Base-by-base conservation (phyloP, 1,140 invertebrate species). In the Phocides pigmalion region DNA sequence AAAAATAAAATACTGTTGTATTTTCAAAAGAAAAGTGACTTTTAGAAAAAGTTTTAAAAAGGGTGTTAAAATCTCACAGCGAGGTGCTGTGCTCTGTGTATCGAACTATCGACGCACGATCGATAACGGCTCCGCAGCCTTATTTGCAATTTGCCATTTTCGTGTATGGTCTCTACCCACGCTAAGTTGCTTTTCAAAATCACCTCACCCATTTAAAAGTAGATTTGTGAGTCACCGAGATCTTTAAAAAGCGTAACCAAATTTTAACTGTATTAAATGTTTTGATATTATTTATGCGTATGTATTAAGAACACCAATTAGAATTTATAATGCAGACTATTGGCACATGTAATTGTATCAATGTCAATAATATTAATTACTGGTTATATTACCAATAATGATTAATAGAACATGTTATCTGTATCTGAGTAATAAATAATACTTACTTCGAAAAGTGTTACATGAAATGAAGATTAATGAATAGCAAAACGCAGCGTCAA, bases 131-230 rank as follows among this genome's bases (percentile, higher is more conserved):
- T 68, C 69, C 53, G 53, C 50, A 74, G 70, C 74, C 78, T 74
- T 82, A 82, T 82, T 79, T 70, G 74, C 56, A 72, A 79, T 81
- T 79, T 76, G 71, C 78, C 65, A 79, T 76, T 79, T 82, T 72
- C 62, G 61, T 72, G 75, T 77, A 75, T 70, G 59, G 66, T 63
- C 35, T 51, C 61, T 70, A 64, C 74, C 79, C 71, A 84, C 78
- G 68, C 65, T 54, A 64, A 74, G 70, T 64, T 54, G 64, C 69
- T 66, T 80, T 75, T 59, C 62, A 66, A 68, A 58, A 53, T 64
- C 41, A 37, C 37, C 64, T 37, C 16, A 20, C 56, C 56, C 56
- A 61, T 61, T 61, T 61, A 61, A 61, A 61, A 49, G 44, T 61
- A 61, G 58, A 61, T 61, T 61, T 50, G 28, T 61, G 58, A 61